phyloP scores from a whole-genome alignment of 1,140 invertebrate genomes.

The Bradysia coprophila region DNA sequence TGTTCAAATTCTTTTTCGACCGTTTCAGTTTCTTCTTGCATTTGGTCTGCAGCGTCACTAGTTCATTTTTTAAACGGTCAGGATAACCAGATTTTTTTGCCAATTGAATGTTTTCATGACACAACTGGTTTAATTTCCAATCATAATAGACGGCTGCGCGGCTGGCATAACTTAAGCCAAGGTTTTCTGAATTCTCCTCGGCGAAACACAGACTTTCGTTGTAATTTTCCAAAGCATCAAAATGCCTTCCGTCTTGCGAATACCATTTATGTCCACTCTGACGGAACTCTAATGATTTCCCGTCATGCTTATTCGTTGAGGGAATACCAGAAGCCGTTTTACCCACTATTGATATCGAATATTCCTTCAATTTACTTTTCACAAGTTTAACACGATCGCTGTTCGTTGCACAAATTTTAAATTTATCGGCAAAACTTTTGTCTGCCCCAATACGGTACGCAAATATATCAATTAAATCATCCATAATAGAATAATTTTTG shows the following conservation, averaged over 20 bases:
- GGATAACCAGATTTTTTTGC: constrained; percentile 30
- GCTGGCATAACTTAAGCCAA: constrained; percentile 47
- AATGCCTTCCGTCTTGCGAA: constrained; percentile 24
- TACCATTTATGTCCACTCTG: constrained; percentile 34
- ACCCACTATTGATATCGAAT: no score
- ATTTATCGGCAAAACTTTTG: no score
- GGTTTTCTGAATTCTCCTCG: constrained; percentile 28
- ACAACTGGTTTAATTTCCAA: constrained; percentile 36
- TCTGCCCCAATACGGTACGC: no score
- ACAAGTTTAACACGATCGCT: no score
- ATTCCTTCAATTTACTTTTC: no score
- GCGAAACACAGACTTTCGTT: constrained; percentile 39
- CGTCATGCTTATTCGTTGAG: constrained; percentile 10
- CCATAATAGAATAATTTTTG: no score
- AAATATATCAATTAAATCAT: no score
- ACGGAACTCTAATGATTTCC: constrained; percentile 24
- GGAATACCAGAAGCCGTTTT: no score
- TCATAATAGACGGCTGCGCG: constrained; percentile 46
- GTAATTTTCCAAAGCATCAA: constrained; percentile 34
- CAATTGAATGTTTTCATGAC: constrained; percentile 33
- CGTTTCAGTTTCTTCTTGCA: constrained; percentile 17
- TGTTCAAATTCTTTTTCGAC: constrained; percentile 6
- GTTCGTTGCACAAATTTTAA: no score
- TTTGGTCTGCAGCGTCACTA: constrained; percentile 25
- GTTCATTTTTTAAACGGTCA: constrained; percentile 28